Evolutionary conservation across 2,888 invertebrate genomes (phyloP).

Genomic region (Monoplex corrugatus): DNA sequence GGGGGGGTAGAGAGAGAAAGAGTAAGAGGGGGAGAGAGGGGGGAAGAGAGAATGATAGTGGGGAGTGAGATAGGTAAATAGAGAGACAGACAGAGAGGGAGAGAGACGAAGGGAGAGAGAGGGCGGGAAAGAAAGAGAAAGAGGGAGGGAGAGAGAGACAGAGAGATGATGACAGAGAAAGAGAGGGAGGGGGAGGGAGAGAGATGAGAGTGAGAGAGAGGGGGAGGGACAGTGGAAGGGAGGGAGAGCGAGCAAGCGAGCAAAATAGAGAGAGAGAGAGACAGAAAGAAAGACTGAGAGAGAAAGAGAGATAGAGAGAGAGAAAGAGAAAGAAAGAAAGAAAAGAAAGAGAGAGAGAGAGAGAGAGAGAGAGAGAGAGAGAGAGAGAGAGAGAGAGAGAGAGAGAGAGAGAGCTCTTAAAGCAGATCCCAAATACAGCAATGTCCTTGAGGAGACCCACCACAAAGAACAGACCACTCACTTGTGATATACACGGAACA

Average conservation of each 20-base stretch:
- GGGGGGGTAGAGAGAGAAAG: no score
- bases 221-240: background rate
- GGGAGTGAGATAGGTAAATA: no score
- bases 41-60: no score
- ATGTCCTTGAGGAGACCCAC: background rate
- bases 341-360: no score
- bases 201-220: background rate
- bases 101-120: constrained; percentile 4
- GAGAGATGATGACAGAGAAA: background rate
- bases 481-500: background rate
- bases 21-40: no score
- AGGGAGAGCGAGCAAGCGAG: background rate
- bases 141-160: background rate
- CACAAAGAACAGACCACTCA: no score
- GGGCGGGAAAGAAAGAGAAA: constrained; percentile 3
- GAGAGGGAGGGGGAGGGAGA: constrained; percentile 18
- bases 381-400: constrained; percentile 28
- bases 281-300: background rate
- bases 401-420: background rate
- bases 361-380: background rate
- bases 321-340: background rate
- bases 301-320: background rate
- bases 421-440: background rate
- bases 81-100: background rate
- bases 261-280: background rate